Conservation (phyloP, 2,888 invertebrate species). For the Melolontha melolontha region DNA sequence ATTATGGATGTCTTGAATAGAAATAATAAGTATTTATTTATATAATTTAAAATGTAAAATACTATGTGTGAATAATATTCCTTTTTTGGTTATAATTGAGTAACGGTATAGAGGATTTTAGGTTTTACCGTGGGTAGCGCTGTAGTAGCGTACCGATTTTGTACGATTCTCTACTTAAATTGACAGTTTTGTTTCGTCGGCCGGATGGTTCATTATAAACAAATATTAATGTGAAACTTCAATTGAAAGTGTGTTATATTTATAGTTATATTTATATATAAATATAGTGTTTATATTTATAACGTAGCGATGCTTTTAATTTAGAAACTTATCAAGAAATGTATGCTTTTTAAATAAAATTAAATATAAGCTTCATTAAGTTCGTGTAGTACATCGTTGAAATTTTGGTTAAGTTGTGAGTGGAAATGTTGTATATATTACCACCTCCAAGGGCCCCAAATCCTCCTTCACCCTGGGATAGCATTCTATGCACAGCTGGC, state of each 20-base stretch:
- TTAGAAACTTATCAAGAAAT: constrained; percentile 16
- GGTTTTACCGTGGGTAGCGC: constrained; percentile 50
- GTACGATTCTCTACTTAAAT: constrained; percentile 37
- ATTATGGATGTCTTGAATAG: not conserved
- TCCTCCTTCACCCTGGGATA: constrained; percentile 67
- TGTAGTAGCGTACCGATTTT: constrained; percentile 41
- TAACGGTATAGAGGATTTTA: constrained; percentile 55
- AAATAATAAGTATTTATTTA: not conserved
- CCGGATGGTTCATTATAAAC: constrained; percentile 41
- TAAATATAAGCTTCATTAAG: constrained; percentile 16
- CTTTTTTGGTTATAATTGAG: constrained; percentile 51
- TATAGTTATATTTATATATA: constrained; percentile 30
- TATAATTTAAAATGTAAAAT: constrained; percentile 9
- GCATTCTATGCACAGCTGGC: constrained; percentile 61
- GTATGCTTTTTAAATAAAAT: constrained; percentile 11
- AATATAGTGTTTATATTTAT: constrained; percentile 13
- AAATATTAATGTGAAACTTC: constrained; percentile 10
- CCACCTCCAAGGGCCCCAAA: constrained; percentile 67
- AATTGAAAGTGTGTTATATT: constrained; percentile 19
- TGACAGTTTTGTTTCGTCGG: constrained; percentile 45
- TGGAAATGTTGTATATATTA: constrained; percentile 66
- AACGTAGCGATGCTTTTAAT: not conserved
- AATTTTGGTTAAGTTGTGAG: constrained; percentile 24
- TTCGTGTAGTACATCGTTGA: constrained; percentile 21
- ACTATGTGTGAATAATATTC: constrained; percentile 45